Percentiles rank a stretch among this genome's conserved stretches.
Evolutionary conservation across 2,888 invertebrate species (phyloP).

Genomic region (Alcis repandata): DNA sequence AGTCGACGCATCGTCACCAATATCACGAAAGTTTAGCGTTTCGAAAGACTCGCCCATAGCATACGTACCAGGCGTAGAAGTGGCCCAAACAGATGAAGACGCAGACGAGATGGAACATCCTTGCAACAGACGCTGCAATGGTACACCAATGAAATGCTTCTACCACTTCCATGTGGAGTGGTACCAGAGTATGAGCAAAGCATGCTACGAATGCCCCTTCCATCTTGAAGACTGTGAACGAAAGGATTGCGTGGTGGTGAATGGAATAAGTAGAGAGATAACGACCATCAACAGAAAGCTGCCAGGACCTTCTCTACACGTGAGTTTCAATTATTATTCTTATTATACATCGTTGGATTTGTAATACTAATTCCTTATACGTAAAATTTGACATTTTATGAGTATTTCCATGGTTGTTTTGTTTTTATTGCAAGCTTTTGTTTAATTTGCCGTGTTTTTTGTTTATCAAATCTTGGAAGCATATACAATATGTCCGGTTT

Average conservation of each 20-base stretch:
- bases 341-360: no score
- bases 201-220: slow-evolving; percentile 6
- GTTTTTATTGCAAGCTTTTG: no score
- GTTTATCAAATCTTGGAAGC: no score
- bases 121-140: neutral
- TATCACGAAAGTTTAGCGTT: neutral
- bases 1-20: neutral
- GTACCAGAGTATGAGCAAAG: slow-evolving; percentile 91
- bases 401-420: no score
- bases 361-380: no score
- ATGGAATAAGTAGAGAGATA: neutral
- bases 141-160: neutral
- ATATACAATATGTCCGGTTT: no score
- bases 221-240: neutral
- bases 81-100: neutral
- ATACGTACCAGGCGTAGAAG: neutral
- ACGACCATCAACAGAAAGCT: neutral
- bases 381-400: neutral
- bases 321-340: neutral
- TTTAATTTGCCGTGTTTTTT: no score
- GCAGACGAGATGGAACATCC: neutral
- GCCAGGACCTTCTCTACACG: slow-evolving; percentile 8
- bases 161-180: slow-evolving; percentile 87
- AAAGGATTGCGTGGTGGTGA: neutral
- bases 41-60: neutral